Conservation (phyloP, 2,888 invertebrate genomes). For the Callyntrura sp. region DNA sequence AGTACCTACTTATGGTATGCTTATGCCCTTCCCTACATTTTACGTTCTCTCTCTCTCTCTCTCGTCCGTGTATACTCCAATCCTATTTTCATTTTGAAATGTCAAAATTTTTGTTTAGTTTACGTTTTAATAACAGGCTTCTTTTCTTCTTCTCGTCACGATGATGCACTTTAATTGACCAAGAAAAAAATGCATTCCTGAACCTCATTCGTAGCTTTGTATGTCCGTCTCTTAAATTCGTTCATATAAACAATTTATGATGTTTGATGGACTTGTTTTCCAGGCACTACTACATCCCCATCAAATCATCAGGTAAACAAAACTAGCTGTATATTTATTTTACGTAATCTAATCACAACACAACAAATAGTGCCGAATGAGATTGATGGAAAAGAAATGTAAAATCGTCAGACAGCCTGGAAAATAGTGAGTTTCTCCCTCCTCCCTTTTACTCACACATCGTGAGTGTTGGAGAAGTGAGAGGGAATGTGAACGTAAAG, state of each 20-base stretch:
- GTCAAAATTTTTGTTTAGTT: background rate
- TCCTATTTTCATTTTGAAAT: conserved; percentile 20
- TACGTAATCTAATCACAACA: conserved; percentile 34
- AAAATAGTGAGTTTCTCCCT: background rate
- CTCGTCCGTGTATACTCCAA: conserved; percentile 27
- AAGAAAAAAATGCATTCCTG: conserved; percentile 18
- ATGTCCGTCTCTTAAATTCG: background rate
- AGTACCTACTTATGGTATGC: too few species aligned
- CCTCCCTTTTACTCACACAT: background rate
- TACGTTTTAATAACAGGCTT: background rate
- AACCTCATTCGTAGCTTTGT: too few species aligned
- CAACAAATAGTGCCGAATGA: conserved; percentile 16
- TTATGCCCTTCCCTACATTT: background rate
- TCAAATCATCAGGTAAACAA: conserved; percentile 25
- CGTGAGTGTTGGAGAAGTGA: background rate
- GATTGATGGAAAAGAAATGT: conserved; percentile 25
- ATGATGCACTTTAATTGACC: conserved; percentile 46
- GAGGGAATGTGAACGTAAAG: background rate
- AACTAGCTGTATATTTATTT: conserved; percentile 33
- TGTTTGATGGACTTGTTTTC: background rate
- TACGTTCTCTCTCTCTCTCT: background rate
- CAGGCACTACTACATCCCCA: background rate
- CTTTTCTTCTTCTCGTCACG: background rate
- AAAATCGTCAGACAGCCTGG: conserved; percentile 9
- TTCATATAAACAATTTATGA: background rate